Base-by-base conservation (phyloP, 1,140 invertebrate species). In the Atopsyche davidsoni region DNA sequence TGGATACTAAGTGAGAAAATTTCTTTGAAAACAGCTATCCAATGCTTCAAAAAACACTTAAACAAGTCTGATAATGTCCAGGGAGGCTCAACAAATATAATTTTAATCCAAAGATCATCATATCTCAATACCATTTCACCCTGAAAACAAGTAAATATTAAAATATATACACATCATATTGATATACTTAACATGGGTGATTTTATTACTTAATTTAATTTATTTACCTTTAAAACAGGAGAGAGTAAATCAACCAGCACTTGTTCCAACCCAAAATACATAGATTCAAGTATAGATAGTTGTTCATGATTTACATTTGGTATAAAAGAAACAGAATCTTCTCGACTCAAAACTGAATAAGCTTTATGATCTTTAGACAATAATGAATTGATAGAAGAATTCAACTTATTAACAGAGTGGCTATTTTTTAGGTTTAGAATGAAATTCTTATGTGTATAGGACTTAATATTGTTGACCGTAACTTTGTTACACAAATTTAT, bases 11-110 rank as follows among this genome's bases (percentile, higher is more conserved):
- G 21, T 2, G 14, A 16, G 3, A 50, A 50, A 34, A 41, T 19
- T 34, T 42, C 25, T 14, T 24, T 43, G 24, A 50, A 50, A 28
- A 50, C 40, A 11, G 47, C 47, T 13, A 50, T 43, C 47, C 47
- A 50, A 35, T 50, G 47, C 43, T 43, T 50, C 4, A 21, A 19
- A 13, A 50, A 34, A 35, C 47, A 50, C 19, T 43, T 18, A 6
- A 50, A 23, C 2, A 43, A n/a, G 25, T 34, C 25, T 22, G 14
- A 17, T 4, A 50, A 11, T 9, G 39, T 25, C 47, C 47, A 50
- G 4, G 47, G 47, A 9, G 38, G 47, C 18, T 50, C 35, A 16
- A 43, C 19, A n/a, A 34, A 43, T 17, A 50, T 19, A 2, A 50
- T 35, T 21, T 32, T 34, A 18, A 18, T 2, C 47, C 47, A 50